Base-by-base conservation (phyloP, 2,797 vertebrate genomes). In the Labeo calbasu region DNA sequence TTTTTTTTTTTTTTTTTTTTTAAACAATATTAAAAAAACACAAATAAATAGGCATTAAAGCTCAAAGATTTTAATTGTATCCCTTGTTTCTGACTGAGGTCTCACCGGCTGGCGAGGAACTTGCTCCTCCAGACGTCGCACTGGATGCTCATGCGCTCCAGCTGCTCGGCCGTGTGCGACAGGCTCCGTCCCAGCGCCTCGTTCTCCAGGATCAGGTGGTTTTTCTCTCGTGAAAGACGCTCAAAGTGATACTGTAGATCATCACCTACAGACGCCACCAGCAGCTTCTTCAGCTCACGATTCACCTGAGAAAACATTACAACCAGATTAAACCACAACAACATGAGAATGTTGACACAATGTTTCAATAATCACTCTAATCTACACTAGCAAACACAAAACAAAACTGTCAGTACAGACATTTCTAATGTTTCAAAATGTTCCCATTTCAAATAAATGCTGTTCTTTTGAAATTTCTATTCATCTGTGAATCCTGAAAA, bases 101-200 rank as follows among this genome's bases (percentile, higher is more conserved):
- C 89, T 81, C 79, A 98, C 98, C 98, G 96, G 96, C 98, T 99
- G 77, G 98, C 98, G 2, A 99, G 94, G 92, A 99, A 99, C 93
- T 99, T 99, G 94, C 98, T 99, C 91, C 98, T 95, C 98, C 98
- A 99, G 32, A 99, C 98, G 0, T 99, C 98, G 80, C 98, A 98
- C 73, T 99, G 98, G 87, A 99, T 99, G 6, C 97, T 98, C 97
- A 97, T 98, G n/a, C 98, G 95, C 86, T 99, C 98, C 48, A 99
- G 77, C 79, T 99, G 98, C 83, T 99, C 98, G 0, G 96, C 96
- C 0, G 97, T 91, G 82, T 98, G 97, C 2, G 96, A 91, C 77
- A 96, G 91, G 86, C 92, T 95, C 12, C 94, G 93, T 2, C 95
- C 93, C 51, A 98, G 89, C 13, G 95, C 95, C 90, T 99, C 98